A percentile compares a stretch with the other conserved stretches of the same genome.
Conservation (phyloP, 23 tunicate genomes). For the Phallusia fumigata region DNA sequence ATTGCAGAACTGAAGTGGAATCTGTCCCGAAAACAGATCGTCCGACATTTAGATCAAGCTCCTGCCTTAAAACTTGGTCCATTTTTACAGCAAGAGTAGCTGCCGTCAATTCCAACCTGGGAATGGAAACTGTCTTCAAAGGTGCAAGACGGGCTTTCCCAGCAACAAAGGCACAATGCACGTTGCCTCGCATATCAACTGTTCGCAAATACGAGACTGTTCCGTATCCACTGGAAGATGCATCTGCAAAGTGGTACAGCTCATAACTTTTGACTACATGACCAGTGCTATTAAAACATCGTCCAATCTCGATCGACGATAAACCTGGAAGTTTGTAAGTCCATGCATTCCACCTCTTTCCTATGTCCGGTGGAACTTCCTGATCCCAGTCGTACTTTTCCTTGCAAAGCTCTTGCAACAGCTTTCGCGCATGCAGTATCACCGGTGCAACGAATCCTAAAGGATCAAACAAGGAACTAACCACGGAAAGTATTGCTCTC, state of each 20-base stretch:
- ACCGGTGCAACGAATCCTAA: slow-evolving; percentile 14
- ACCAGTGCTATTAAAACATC: neutral
- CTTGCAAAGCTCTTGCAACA: slow-evolving; percentile 13
- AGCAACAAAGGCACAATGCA: neutral
- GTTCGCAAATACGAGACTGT: neutral
- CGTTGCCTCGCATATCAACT: neutral
- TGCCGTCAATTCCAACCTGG: neutral
- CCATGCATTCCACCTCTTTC: neutral
- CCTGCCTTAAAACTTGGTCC: neutral
- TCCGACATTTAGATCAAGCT: neutral
- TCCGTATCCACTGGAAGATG: neutral
- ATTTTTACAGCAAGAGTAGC: neutral
- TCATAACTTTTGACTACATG: neutral
- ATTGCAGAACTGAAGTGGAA: neutral
- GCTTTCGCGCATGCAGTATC: neutral
- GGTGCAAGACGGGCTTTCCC: neutral
- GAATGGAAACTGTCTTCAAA: neutral
- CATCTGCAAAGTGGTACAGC: neutral
- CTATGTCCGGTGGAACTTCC: slow-evolving; percentile 12
- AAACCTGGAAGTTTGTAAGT: neutral
- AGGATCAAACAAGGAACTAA: neutral
- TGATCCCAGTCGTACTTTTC: slow-evolving; percentile 8
- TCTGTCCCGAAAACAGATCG: neutral
- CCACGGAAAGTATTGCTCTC: neutral
- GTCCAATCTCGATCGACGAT: neutral